Percentiles rank a stretch among this genome's conserved stretches.
These are phyloP conservation scores for Dynastes tityus DNA, from an alignment of 2,888 invertebrate species.

Conservation along the genomic window DNA sequence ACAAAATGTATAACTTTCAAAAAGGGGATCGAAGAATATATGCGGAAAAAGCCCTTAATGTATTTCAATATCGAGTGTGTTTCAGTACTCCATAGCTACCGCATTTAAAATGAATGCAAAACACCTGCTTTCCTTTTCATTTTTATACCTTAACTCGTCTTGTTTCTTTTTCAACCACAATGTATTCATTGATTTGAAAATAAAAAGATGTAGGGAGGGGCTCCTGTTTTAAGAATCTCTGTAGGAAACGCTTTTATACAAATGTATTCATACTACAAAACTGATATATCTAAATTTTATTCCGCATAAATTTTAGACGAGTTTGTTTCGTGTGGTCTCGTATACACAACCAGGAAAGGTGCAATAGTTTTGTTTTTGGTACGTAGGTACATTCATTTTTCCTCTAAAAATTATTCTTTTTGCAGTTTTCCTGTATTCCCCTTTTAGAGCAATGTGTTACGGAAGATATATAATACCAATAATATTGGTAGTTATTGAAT, in stretches of 20 bases:
- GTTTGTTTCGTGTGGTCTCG: not conserved
- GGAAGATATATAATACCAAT: too few species aligned
- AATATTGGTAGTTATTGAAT: too few species aligned
- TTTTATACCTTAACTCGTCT: too few species aligned
- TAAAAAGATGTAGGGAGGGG: not conserved
- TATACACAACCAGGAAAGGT: not conserved
- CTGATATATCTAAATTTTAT: conserved; percentile 42
- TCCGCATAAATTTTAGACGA: conserved; percentile 26
- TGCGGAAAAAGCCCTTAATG: too few species aligned
- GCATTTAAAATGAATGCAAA: too few species aligned
- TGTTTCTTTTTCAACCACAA: not conserved
- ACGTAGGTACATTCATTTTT: not conserved
- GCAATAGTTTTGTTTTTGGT: conserved; percentile 6
- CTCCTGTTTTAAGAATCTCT: not conserved
- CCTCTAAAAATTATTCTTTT: not conserved
- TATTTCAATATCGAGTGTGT: too few species aligned
- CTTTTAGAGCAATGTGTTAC: not conserved
- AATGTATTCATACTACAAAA: conserved; percentile 31
- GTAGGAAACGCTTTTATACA: conserved; percentile 18
- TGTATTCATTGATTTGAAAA: conserved; percentile 15
- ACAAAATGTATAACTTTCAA: too few species aligned
- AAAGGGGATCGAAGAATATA: too few species aligned
- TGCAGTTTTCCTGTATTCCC: not conserved
- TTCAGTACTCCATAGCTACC: too few species aligned
- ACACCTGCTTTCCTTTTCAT: too few species aligned